Evolutionary conservation across 2,113 vertebrate species (phyloP), one percentile per base, ranked within the genome.

Genomic region (Gavialis gangeticus): DNA sequence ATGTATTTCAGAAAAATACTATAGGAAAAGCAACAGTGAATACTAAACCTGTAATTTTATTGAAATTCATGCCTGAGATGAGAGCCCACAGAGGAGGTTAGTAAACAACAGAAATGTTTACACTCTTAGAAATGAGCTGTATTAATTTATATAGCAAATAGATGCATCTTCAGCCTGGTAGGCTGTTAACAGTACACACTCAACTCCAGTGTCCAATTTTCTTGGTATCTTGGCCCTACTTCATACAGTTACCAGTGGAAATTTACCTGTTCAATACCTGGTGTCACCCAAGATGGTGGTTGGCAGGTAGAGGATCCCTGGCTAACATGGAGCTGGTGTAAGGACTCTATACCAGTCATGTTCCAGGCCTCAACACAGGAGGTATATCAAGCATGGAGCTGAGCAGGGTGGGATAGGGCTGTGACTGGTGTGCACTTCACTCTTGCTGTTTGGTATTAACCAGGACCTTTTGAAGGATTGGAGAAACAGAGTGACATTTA

Each of bases 91-190:
- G 1, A 55, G 84, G 83, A 94, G 59, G 56, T 81, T 84, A 92
- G 75, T 89, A 93, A 95, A 94, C 55, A 93, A 60, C 59, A 94
- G 75, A 84, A 76, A 79, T 83, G 63, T 84, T 89, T 89, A 96
- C 46, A 77, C 56, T 90, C 54, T 46, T 46, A 57, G 54, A 84
- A 94, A 71, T 91, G 64, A 56, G 24, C 1, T 3, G 10, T 24
- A 78, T 82, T 89, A 84, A 94, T 13, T 54, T 21, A 80, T 86
- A 89, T 79, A 60, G 79, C 92, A 94, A 95, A 96, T n/a, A 78
- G 56, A 75, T 5, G 67, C 15, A 10, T 90, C 54, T 96, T 90
- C 90, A 94, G 88, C 93, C 46, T 96, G 58, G 59, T 93, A 1
- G 87, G 4, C 79, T 90, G 30, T 81, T 57, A 69, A 63, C 85